Percentiles rank a stretch among this genome's conserved stretches.
Conservation (phyloP, 2,888 invertebrate species). For the Molorchus minor region DNA sequence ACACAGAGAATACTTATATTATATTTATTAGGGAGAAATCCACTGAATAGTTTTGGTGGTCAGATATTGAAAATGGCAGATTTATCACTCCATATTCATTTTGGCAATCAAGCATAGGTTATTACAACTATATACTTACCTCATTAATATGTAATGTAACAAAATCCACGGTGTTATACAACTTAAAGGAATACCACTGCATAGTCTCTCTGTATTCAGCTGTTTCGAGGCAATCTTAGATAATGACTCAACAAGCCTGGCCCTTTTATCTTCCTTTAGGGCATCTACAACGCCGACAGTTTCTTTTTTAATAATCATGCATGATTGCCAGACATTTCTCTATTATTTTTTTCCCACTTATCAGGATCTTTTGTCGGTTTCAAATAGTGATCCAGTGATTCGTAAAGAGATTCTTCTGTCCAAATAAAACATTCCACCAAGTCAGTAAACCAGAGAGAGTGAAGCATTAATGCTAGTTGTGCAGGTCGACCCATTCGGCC, state of each 20-base stretch:
- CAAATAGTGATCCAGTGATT: slow-evolving; percentile 68
- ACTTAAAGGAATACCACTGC: slow-evolving; percentile 71
- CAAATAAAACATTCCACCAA: slow-evolving; percentile 74
- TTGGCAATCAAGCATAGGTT: background rate
- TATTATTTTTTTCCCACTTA: slow-evolving; percentile 60
- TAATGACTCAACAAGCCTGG: slow-evolving; percentile 76
- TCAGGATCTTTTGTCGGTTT: slow-evolving; percentile 62
- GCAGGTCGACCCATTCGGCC: slow-evolving; percentile 69
- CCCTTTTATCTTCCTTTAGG: slow-evolving; percentile 68
- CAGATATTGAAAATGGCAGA: no score
- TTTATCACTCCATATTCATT: slow-evolving; percentile 7
- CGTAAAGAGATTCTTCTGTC: slow-evolving; percentile 80
- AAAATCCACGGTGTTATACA: slow-evolving; percentile 85
- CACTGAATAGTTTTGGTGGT: no score
- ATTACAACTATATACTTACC: slow-evolving; percentile 55
- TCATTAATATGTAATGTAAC: slow-evolving; percentile 79
- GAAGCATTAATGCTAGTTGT: slow-evolving; percentile 60
- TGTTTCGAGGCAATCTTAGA: slow-evolving; percentile 81
- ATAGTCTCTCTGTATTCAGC: slow-evolving; percentile 72
- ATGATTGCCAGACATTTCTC: slow-evolving; percentile 63
- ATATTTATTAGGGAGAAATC: no score
- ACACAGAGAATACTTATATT: no score
- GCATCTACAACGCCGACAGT: slow-evolving; percentile 64
- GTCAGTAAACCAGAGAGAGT: slow-evolving; percentile 64
- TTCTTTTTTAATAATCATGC: slow-evolving; percentile 66